A percentile compares a stretch with the other conserved stretches of the same genome.
Evolutionary conservation across 2,797 vertebrate species (phyloP).

Genomic region (Melanotaenia boesemani): DNA sequence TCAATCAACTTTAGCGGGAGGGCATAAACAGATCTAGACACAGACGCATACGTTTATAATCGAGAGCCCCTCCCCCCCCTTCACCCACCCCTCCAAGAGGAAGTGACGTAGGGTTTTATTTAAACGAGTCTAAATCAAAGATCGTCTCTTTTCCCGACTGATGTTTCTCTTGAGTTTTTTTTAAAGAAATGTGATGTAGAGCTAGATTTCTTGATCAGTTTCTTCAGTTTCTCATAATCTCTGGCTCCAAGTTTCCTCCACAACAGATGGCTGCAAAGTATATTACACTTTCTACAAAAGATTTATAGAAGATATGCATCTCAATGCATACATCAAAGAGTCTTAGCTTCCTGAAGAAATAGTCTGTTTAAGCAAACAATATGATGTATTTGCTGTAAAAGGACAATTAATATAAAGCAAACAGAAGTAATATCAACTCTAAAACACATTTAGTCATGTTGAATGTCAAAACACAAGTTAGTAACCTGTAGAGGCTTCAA

Average conservation of each 20-base stretch:
- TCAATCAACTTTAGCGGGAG: conserved; percentile 31
- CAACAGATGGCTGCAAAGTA: too few species aligned
- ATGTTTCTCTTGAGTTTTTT: neutral
- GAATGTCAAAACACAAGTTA: neutral
- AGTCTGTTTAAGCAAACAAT: too few species aligned
- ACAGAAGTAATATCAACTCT: too few species aligned
- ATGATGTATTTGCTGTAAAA: neutral
- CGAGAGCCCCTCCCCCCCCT: neutral
- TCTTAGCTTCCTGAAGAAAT: too few species aligned
- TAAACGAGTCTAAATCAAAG: conserved; percentile 1
- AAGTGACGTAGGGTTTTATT: conserved; percentile 20
- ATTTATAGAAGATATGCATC: too few species aligned
- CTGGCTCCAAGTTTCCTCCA: too few species aligned
- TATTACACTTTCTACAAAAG: too few species aligned
- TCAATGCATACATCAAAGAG: too few species aligned
- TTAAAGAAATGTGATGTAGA: neutral
- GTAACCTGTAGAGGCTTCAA: neutral
- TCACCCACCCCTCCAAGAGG: conserved; percentile 5
- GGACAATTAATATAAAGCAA: too few species aligned
- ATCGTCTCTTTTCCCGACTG: conserved; percentile 18
- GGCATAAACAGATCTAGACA: neutral
- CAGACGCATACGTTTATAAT: neutral
- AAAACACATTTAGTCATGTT: neutral
- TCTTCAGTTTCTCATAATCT: too few species aligned
- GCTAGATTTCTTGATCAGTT: too few species aligned